Evolutionary conservation across 1,140 invertebrate species (phyloP).

Genomic region (Pseudoatta argentina): DNA sequence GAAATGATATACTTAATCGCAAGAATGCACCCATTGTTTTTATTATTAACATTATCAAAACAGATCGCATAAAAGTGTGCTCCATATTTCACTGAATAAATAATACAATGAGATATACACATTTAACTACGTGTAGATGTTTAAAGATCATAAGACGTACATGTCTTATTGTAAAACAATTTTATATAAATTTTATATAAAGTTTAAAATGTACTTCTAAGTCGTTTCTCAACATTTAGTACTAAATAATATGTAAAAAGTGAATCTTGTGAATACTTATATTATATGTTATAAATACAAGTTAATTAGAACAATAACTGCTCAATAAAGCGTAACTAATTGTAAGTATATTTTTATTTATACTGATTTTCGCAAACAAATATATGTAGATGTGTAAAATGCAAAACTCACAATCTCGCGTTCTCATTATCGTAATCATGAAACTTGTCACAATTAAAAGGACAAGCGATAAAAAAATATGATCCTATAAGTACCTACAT

Average conservation of each 20-base stretch:
- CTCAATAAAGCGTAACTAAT: background rate
- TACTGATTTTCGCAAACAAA: background rate
- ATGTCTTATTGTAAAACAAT: background rate
- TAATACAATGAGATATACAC: background rate
- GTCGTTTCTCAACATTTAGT: background rate
- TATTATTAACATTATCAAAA: constrained; percentile 7
- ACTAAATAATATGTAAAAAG: background rate
- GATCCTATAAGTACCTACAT: background rate
- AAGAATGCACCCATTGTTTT: constrained; percentile 11
- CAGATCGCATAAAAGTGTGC: background rate
- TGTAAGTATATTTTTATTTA: background rate
- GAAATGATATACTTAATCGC: background rate
- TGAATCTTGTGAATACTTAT: background rate
- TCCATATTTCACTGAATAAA: background rate
- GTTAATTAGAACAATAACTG: constrained; percentile 16
- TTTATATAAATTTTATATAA: background rate
- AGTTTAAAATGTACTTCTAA: background rate
- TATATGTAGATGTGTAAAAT: background rate
- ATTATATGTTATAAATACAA: background rate
- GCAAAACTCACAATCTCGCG: background rate
- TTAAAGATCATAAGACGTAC: background rate
- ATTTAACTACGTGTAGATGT: constrained; percentile 4
- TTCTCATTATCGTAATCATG: background rate
- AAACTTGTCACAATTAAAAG: background rate
- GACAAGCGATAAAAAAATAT: background rate